Evolutionary conservation across 1,140 invertebrate genomes (phyloP).

Genomic region (Bombus confusus): DNA sequence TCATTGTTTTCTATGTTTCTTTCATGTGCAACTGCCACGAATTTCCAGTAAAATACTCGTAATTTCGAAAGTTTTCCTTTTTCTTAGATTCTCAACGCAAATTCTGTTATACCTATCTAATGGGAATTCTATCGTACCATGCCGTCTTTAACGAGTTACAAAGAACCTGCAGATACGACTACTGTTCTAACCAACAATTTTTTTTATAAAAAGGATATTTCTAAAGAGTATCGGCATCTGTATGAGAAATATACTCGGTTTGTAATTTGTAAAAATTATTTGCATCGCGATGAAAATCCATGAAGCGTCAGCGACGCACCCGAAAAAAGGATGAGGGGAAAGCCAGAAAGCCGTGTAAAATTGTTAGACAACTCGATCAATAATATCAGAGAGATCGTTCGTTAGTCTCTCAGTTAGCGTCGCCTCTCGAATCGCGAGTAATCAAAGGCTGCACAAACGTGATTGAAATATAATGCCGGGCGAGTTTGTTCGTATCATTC

Average conservation of each 20-base stretch:
- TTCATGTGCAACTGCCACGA: not conserved
- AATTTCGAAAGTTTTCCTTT: too few relatives aligned
- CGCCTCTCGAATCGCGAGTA: slow-evolving; percentile 67
- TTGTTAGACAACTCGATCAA: slow-evolving; percentile 69
- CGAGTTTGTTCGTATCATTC: slow-evolving; percentile 66
- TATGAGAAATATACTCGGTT: not conserved
- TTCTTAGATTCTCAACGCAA: not conserved
- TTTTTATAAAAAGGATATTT: not conserved
- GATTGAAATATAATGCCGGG: slow-evolving; percentile 68
- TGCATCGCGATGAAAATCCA: slow-evolving; percentile 13
- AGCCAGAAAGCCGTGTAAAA: slow-evolving; percentile 56
- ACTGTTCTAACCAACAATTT: not conserved
- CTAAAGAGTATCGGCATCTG: not conserved
- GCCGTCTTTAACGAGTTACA: not conserved
- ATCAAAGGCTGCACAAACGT: slow-evolving; percentile 69
- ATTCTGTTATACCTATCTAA: not conserved
- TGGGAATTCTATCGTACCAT: too few relatives aligned
- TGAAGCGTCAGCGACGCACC: not conserved
- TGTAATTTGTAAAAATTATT: slow-evolving; percentile 2
- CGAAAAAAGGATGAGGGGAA: slow-evolving; percentile 22
- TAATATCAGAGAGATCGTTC: slow-evolving; percentile 69
- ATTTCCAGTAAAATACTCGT: not conserved
- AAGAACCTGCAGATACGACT: too few relatives aligned
- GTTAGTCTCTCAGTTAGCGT: slow-evolving; percentile 66
- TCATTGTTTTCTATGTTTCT: too few relatives aligned